Conservation (phyloP, 2,888 invertebrate genomes). For the Gastrophysa polygoni region DNA sequence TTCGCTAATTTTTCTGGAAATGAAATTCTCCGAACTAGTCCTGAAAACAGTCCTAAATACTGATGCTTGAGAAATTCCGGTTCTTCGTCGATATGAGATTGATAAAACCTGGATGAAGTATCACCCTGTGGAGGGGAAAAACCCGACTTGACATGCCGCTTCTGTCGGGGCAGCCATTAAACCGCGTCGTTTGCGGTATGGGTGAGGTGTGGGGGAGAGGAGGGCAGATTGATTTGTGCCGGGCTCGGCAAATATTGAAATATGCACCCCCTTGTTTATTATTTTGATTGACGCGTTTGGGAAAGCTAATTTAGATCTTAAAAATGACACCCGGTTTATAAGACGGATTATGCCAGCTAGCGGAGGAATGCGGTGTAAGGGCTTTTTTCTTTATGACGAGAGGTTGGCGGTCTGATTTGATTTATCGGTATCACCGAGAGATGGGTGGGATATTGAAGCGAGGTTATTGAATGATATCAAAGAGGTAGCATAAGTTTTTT, state of each 20-base stretch:
- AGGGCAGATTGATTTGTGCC: constrained; percentile 54
- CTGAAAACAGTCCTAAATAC: no score
- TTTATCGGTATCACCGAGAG: constrained; percentile 6
- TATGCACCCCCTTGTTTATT: constrained; percentile 58
- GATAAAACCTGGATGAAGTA: no score
- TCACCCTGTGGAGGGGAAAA: not conserved
- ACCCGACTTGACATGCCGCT: constrained; percentile 27
- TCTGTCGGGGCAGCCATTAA: constrained; percentile 12
- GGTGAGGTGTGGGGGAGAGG: not conserved
- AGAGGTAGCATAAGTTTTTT: not conserved
- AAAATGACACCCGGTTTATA: constrained; percentile 38
- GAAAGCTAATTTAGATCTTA: constrained; percentile 46
- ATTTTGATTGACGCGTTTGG: constrained; percentile 57
- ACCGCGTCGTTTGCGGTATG: constrained; percentile 50
- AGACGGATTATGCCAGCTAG: constrained; percentile 30
- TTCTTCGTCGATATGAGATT: no score
- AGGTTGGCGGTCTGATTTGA: constrained; percentile 16
- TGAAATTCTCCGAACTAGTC: no score
- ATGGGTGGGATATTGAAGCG: not conserved
- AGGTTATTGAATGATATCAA: not conserved
- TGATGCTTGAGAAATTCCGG: no score
- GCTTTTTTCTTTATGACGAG: constrained; percentile 7
- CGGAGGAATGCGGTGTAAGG: not conserved
- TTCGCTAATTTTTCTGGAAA: no score
- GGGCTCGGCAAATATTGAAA: constrained; percentile 55